Percentiles rank a stretch among this genome's conserved stretches.
These are phyloP conservation scores for Neogale vison DNA, from an alignment of 2,113 vertebrate genomes.

Conservation along the genomic window DNA sequence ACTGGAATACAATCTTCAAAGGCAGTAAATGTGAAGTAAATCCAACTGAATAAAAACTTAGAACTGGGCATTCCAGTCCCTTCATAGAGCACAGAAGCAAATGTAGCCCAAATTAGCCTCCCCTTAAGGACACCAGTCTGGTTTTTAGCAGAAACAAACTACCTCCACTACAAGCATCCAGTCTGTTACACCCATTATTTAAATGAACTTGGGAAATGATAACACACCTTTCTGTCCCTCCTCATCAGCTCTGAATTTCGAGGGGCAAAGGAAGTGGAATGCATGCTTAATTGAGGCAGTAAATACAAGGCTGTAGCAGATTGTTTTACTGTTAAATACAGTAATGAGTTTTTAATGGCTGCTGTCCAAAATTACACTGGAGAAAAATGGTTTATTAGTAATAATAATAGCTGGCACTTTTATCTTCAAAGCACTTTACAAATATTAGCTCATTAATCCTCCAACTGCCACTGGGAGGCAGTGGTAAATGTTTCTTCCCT, in stretches of 20 bases:
- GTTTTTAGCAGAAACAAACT: not conserved
- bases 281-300: slow-evolving; percentile 50
- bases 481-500: not conserved
- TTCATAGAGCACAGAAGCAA: not conserved
- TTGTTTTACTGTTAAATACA: slow-evolving; percentile 60
- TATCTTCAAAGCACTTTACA: slow-evolving; percentile 64
- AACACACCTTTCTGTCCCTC: not conserved
- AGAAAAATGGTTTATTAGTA: slow-evolving; percentile 75
- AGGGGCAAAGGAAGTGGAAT: not conserved
- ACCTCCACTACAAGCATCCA: not conserved
- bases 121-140: not conserved
- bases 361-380: slow-evolving; percentile 60
- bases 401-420: slow-evolving; percentile 73
- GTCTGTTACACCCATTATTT: not conserved
- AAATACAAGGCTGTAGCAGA: slow-evolving; percentile 42
- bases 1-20: not conserved
- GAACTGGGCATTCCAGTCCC: not conserved
- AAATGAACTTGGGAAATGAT: not conserved
- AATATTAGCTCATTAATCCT: slow-evolving; percentile 69
- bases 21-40: not conserved
- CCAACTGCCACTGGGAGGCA: not conserved
- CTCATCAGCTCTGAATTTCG: not conserved
- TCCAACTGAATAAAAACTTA: not conserved
- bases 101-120: not conserved
- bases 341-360: slow-evolving; percentile 75